phyloP scores from a whole-genome alignment of 2,888 invertebrate genomes.

The Dendrolimus houi region DNA sequence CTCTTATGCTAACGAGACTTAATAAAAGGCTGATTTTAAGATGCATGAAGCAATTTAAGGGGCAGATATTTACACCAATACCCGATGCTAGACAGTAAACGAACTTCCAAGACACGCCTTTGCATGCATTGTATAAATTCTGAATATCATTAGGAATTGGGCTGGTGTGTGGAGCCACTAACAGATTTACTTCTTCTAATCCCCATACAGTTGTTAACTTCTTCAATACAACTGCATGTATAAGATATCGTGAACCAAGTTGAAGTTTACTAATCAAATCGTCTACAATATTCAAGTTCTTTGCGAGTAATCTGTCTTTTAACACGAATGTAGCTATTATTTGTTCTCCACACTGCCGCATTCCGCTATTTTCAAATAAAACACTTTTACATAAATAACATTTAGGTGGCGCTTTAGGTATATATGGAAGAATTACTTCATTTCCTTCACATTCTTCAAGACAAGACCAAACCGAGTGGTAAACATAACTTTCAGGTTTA shows the following conservation, averaged over 20 bases:
- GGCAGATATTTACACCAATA: slow-evolving; percentile 49
- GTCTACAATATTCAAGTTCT: slow-evolving; percentile 38
- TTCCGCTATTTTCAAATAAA: slow-evolving; percentile 55
- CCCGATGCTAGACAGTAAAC: slow-evolving; percentile 59
- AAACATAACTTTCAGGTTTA: slow-evolving; percentile 45
- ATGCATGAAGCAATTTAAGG: slow-evolving; percentile 57
- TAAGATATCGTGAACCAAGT: slow-evolving; percentile 36
- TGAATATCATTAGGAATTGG: slow-evolving; percentile 38
- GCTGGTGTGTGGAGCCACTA: slow-evolving; percentile 33
- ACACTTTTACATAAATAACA: slow-evolving; percentile 48
- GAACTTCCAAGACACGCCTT: slow-evolving; percentile 54
- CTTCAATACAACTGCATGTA: slow-evolving; percentile 39
- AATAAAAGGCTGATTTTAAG: slow-evolving; percentile 55
- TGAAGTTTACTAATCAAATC: slow-evolving; percentile 44
- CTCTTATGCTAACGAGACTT: slow-evolving; percentile 56
- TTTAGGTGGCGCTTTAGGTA: slow-evolving; percentile 54
- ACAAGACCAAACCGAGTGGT: slow-evolving; percentile 63
- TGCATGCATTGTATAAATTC: slow-evolving; percentile 39
- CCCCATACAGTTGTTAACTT: slow-evolving; percentile 41
- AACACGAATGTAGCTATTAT: slow-evolving; percentile 42
- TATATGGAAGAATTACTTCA: slow-evolving; percentile 49
- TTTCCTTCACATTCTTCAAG: slow-evolving; percentile 64
- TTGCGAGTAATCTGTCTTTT: slow-evolving; percentile 25
- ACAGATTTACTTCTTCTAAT: slow-evolving; percentile 32
- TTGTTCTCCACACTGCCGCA: slow-evolving; percentile 56